Percentiles rank a stretch among this genome's conserved stretches.
phyloP scores from a whole-genome alignment of 2,113 vertebrate genomes.

The Ifrita kowaldi region DNA sequence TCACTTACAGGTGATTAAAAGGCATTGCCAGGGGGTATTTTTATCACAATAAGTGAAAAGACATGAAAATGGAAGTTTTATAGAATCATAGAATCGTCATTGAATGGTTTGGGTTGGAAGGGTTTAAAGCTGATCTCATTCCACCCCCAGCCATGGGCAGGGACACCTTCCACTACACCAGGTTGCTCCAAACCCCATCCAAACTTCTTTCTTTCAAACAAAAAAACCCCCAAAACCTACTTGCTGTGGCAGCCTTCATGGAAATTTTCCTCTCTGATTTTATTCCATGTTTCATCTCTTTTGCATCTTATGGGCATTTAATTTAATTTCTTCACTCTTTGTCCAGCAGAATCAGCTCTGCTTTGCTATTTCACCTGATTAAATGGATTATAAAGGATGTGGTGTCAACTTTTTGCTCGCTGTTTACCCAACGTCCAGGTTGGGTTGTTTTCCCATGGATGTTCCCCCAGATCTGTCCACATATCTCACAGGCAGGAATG shows the following conservation, averaged over 20 bases:
- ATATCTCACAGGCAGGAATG: not conserved
- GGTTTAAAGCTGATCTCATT: accelerated
- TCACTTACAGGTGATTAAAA: not conserved
- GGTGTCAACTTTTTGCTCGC: not conserved
- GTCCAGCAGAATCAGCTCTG: not conserved
- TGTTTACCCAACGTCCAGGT: accelerated
- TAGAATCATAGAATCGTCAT: not conserved
- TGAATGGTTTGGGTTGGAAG: not conserved
- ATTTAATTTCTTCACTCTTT: not conserved
- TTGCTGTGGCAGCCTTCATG: not conserved
- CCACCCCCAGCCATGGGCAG: not conserved
- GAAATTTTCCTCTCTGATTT: not conserved
- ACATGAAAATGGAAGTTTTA: not conserved
- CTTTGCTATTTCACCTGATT: not conserved
- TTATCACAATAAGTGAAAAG: not conserved
- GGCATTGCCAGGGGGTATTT: not conserved
- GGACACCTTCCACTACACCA: not conserved
- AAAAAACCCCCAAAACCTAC: not conserved
- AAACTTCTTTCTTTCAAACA: not conserved
- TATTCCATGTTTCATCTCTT: not conserved
- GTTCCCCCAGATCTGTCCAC: not conserved
- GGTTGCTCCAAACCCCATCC: not conserved
- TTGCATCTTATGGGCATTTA: not conserved
- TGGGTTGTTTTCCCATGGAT: not conserved
- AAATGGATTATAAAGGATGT: not conserved